Conservation (phyloP, 2,113 vertebrate genomes). For the Oreotragus oreotragus region DNA sequence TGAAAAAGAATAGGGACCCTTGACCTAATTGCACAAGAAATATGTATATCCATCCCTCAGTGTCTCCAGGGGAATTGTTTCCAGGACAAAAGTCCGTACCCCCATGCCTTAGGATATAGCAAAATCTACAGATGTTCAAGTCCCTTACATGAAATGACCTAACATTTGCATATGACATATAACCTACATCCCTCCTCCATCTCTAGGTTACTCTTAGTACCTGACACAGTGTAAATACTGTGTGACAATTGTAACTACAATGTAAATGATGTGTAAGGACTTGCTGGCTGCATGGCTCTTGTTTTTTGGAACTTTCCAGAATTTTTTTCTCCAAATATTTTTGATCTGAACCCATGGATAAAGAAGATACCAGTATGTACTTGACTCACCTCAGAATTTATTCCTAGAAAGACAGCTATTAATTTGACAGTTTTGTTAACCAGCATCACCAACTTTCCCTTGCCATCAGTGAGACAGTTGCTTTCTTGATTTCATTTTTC, state of each 20-base stretch:
- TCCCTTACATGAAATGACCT: not conserved
- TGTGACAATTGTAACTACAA: not conserved
- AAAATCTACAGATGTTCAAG: not conserved
- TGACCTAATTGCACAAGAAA: not conserved
- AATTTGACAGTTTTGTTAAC: constrained; percentile 8
- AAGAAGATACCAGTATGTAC: not conserved
- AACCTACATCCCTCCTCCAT: not conserved
- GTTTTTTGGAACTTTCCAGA: not conserved
- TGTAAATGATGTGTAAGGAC: not conserved
- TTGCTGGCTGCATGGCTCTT: not conserved
- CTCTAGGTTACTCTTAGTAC: not conserved
- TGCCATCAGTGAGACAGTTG: not conserved
- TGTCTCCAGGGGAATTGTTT: not conserved
- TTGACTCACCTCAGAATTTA: constrained; percentile 16
- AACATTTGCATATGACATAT: not conserved
- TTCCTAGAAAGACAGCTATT: not conserved
- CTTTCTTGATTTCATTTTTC: constrained; percentile 30
- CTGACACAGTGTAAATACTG: not conserved
- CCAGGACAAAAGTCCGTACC: not conserved
- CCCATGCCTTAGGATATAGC: not conserved
- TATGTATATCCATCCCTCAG: not conserved
- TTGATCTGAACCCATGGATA: not conserved
- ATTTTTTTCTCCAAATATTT: not conserved
- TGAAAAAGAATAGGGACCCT: not conserved
- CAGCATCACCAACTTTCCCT: not conserved